A percentile compares a stretch with the other conserved stretches of the same genome.
These are phyloP conservation scores for Pteropus rufus DNA, from an alignment of 2,797 vertebrate species.

Conservation along the genomic window DNA sequence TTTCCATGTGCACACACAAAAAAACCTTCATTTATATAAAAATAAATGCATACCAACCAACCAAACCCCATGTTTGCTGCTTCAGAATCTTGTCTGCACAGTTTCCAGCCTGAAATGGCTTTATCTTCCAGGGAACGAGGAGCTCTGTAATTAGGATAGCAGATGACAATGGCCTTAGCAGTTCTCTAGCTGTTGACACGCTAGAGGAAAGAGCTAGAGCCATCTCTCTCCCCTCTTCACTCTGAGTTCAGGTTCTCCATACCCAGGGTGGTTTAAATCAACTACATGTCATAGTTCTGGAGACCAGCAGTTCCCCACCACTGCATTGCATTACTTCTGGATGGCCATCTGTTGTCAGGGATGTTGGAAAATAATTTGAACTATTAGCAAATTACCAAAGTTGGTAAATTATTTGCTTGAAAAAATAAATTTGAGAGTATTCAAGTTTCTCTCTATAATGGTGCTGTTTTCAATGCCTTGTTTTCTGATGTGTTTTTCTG, in stretches of 20 bases:
- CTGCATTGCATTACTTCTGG: not conserved
- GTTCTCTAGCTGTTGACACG: not conserved
- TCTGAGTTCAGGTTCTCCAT: not conserved
- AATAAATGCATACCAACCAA: not conserved
- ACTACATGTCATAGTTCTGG: not conserved
- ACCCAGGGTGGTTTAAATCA: not conserved
- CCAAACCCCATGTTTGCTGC: conserved; percentile 18
- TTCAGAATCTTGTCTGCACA: conserved; percentile 29
- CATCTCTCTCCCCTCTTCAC: not conserved
- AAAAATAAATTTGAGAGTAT: not conserved
- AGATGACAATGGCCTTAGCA: conserved; percentile 13
- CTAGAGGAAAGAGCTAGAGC: not conserved
- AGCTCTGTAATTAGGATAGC: conserved; percentile 53
- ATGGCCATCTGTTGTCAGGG: not conserved
- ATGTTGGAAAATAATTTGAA: not conserved
- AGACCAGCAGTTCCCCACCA: not conserved
- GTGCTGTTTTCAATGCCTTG: not conserved
- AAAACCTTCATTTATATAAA: conserved; percentile 39
- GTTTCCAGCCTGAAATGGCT: conserved; percentile 56
- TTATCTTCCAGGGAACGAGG: conserved; percentile 43
- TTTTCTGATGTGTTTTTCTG: not conserved
- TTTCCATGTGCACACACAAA: not conserved
- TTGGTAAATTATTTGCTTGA: not conserved
- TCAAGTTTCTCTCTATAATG: not conserved
- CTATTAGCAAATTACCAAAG: not conserved